These are phyloP conservation scores for Eira barbara DNA, from an alignment of 2,113 vertebrate species.

Conservation along the genomic window DNA sequence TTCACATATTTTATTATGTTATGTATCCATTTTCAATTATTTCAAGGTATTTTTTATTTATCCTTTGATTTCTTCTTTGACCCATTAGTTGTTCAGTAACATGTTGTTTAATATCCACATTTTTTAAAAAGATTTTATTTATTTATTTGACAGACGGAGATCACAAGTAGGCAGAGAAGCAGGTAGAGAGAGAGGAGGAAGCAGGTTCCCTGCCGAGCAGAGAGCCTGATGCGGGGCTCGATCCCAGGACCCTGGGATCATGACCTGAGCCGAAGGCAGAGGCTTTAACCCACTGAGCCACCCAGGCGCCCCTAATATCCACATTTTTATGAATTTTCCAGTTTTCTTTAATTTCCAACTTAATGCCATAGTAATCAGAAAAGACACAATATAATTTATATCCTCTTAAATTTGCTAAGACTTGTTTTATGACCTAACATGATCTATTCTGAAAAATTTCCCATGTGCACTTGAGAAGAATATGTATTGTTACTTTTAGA, in stretches of 20 bases:
- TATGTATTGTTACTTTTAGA: background rate
- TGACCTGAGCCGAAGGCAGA: too few relatives aligned
- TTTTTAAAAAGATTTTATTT: background rate
- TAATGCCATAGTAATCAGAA: background rate
- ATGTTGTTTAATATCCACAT: background rate
- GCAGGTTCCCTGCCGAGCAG: too few relatives aligned
- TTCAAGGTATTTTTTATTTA: background rate
- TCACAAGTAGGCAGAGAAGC: too few relatives aligned
- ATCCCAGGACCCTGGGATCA: too few relatives aligned
- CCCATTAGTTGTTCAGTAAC: background rate
- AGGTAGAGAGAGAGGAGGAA: too few relatives aligned
- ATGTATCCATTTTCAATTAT: background rate
- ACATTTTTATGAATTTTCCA: background rate
- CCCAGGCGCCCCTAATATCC: background rate
- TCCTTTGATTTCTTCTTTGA: background rate
- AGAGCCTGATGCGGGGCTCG: too few relatives aligned
- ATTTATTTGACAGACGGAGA: too few relatives aligned
- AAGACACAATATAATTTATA: background rate
- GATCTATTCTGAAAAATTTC: background rate
- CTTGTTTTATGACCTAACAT: background rate
- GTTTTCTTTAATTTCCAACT: background rate
- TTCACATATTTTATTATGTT: background rate
- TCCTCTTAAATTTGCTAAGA: background rate
- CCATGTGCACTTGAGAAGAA: background rate
- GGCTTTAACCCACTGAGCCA: too few relatives aligned